Base-by-base conservation (phyloP, 2,113 vertebrate genomes). In the Notarius lentiginosus region DNA sequence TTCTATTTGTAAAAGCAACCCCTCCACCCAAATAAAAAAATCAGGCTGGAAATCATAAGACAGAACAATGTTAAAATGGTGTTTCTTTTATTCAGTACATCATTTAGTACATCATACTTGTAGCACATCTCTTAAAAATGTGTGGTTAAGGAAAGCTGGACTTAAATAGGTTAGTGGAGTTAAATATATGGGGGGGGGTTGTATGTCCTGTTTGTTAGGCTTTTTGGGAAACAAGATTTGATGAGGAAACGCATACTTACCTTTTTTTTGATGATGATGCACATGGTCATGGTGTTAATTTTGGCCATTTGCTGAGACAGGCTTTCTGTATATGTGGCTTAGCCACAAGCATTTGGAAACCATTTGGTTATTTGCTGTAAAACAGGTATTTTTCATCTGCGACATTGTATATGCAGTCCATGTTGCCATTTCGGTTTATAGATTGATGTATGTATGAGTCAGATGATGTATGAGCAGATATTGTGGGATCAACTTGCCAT, bases 381-480 rank as follows among this genome's bases (percentile, higher is more conserved):
- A 53, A 7, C 7, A 0, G 12, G 9, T 47, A 22, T 55, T 53
- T 51, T 68, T 65, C 12, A 51, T 11, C 68, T 68, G 47, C 41
- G 82, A 60, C 27, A 80, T 55, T 80, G 53, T 79, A 60, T 49
- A 34, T 80, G 56, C 8, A 41, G 55, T 60, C 22, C 20, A 60
- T 60, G 17, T 56, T 56, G n/a, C 53, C 14, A 58, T 79, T 79
- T 79, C 51, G 24, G 76, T 58, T 60, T 41, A 4, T 41, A 60
- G 55, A 79, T 34, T 56, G 53, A 60, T 80, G 55, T 11, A 41
- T 80, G 17, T 34, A 80, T 80, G 56, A 61, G 79, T 22, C 55
- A 60, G 56, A 80, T 41, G n/a, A 79, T 79, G n/a, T 18, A 79
- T 56, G 72, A 49, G 49, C 63, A 84, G 73, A 70, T 89, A 63